Evolutionary conservation across 2,113 vertebrate species (phyloP), one percentile per base, ranked within the genome.

Genomic region (Rallus limicola): DNA sequence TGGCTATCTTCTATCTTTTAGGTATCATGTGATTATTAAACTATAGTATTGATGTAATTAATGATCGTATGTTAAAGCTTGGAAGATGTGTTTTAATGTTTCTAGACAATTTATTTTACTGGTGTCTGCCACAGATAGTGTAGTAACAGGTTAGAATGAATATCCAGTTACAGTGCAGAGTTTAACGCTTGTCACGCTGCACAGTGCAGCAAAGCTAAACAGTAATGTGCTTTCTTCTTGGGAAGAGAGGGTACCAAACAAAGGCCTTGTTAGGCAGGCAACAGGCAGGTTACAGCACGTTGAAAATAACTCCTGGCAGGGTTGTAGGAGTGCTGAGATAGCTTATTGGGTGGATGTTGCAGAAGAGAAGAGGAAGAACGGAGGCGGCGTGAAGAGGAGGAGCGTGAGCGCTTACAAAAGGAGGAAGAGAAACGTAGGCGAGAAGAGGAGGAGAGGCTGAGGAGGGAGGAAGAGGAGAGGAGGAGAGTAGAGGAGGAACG

Each of bases 291-390:
- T 60, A 48, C 21, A 86, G 80, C 85, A 60, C 40, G 88, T 65
- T 86, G 62, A 33, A 91, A 88, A 46, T 63, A 93, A 62, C 55
- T 95, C 48, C 34, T 26, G 23, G 42, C 70, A 90, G 70, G 88
- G 26, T 25, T 85, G 64, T 91, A 85, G 93, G 72, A 42, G 34
- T 68, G 50, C 82, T 93, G 70, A 67, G 94, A 63, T 90, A 88
- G 56, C 83, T 97, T 44, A 93, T 20, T 90, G 95, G 60, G 76
- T 83, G 95, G 83, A 65, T 97, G 29, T 93, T 87, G 33, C 96
- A 99, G 99, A 97, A 99, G 97, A 94, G 99, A 99, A 95, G 99
- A 99, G 86, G 99, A 99, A 82, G 99, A 99, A 88, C 98, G 98
- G 16, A 98, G 98, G 90, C 98, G 97, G 16, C 97, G 68, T 63